Evolutionary conservation across 2,888 invertebrate genomes (phyloP).

Genomic region (Kryphioiulus occultus): DNA sequence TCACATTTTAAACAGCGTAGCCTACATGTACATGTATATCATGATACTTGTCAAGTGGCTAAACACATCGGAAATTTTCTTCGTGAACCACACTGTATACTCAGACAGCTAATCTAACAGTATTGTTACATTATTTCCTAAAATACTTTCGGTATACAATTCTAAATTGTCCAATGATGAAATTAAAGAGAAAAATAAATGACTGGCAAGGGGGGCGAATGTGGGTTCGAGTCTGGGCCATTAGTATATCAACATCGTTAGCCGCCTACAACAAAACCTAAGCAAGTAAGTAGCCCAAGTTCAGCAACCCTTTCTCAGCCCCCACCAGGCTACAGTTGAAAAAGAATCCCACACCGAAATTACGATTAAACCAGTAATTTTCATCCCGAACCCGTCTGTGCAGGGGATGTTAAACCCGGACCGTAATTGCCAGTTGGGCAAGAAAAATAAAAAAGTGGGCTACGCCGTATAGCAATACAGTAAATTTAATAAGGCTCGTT

Average conservation of each 20-base stretch:
- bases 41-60: no score
- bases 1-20: no score
- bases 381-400: background rate
- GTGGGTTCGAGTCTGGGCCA: background rate
- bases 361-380: background rate
- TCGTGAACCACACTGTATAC: no score
- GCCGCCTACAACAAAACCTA: background rate
- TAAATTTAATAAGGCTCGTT: conserved; percentile 45
- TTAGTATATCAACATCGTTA: background rate
- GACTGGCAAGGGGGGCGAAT: no score
- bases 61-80: no score
- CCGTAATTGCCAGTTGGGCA: conserved; percentile 27
- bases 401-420: background rate
- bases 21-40: no score
- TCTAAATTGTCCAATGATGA: no score
- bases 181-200: no score
- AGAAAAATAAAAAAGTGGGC: background rate
- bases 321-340: background rate
- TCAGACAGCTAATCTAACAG: no score
- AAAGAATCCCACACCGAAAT: conserved; percentile 6
- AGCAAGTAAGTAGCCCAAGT: background rate
- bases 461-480: background rate
- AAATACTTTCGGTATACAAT: no score
- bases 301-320: conserved; percentile 12
- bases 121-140: no score